Evolutionary conservation across 2,888 invertebrate genomes (phyloP).

Genomic region (Ennomos fuscantarius): DNA sequence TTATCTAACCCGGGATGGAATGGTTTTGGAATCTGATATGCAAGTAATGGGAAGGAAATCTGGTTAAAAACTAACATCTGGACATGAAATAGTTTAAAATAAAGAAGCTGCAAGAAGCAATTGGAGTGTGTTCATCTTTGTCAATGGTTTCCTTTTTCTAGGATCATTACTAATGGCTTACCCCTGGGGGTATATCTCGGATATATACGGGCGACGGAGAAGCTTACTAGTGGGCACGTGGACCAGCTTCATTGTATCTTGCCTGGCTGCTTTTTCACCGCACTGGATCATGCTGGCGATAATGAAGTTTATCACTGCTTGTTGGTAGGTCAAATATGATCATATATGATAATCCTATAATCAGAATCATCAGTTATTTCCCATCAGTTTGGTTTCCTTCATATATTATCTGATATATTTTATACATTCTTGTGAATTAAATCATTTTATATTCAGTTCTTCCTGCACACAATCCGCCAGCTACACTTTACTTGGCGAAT

Average conservation of each 20-base stretch:
- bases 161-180: slow-evolving; percentile 58
- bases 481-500: slow-evolving; percentile 43
- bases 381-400: no score
- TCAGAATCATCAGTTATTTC: no score
- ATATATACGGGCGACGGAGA: slow-evolving; percentile 54
- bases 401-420: no score
- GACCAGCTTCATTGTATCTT: slow-evolving; percentile 46
- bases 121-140: no score
- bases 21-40: no score
- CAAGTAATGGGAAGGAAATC: no score
- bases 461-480: slow-evolving; percentile 40
- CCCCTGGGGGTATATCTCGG: slow-evolving; percentile 62
- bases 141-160: slow-evolving; percentile 31
- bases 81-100: no score
- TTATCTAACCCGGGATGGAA: no score
- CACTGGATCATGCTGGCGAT: slow-evolving; percentile 56
- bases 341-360: no score
- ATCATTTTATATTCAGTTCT: slow-evolving; percentile 31
- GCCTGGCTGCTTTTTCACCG: slow-evolving; percentile 52
- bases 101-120: no score
- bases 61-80: no score
- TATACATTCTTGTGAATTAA: no score
- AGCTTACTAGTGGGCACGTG: slow-evolving; percentile 48
- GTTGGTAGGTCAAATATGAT: slow-evolving; percentile 49
- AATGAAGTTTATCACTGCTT: slow-evolving; percentile 51